Evolutionary conservation across 1,140 invertebrate species (phyloP), one percentile per base, ranked within the genome.

Genomic region (Oedothorax gibbosus): DNA sequence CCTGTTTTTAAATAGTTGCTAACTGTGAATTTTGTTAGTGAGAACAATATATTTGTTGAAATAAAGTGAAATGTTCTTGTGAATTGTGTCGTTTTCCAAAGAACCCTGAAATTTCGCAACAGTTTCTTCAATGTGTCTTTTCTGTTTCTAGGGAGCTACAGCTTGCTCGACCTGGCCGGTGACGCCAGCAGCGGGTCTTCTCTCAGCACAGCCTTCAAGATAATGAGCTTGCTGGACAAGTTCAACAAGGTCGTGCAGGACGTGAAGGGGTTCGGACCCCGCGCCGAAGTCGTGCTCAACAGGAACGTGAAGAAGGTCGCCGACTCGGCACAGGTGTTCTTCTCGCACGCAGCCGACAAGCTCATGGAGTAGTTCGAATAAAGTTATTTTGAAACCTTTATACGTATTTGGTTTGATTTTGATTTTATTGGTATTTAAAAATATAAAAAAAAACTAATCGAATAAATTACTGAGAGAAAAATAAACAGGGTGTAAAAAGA

Each of bases 221-320:
- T 86, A 0, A 72, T 86, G 57, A 82, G 78, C 65, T 49, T 86
- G 5, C 18, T 86, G 49, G 72, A 86, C 57, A 86, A 86, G 49
- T 86, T 86, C 71, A 86, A 86, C 72, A 76, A n/a, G 14, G 65
- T 81, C 7, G 85, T 82, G n/a, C 78, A 86, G 72, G 85, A 86
- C 77, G 85, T 81, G 35, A 72, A 72, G 12, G 53, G 51, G 11
- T 76, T 86, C 12, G 79, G 66, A 8, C 85, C 85, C 7, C 75
- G 56, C 8, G 78, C 85, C 11, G 85, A 86, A 69, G 35, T 49
- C 35, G 20, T 82, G 57, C 64, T 86, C 11, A 21, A 86, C 68
- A 78, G 77, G 64, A 86, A 72, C 62, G 78, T 86, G 10, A 76
- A 82, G 53, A 76, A 65, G 15, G 85, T 86, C 18, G 78, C 78